Percentiles rank a stretch among this genome's conserved stretches.
Conservation (phyloP, 2,888 invertebrate species). For the Scaeva pyrastri region DNA sequence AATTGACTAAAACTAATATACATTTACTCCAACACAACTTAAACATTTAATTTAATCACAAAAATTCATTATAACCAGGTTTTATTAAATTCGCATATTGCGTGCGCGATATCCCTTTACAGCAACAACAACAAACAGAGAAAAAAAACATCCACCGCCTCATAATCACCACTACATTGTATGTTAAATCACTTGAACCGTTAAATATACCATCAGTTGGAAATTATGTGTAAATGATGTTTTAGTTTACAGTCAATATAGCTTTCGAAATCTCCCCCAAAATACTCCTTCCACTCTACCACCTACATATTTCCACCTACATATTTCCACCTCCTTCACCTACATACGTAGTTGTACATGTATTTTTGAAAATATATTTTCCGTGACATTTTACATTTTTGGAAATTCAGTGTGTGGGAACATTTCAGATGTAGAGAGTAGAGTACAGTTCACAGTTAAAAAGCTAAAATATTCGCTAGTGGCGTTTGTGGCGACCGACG, state of each 20-base stretch:
- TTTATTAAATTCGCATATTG: no score
- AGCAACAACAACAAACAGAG: not conserved
- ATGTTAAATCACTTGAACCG: slow-evolving; percentile 54
- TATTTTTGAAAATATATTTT: slow-evolving; percentile 21
- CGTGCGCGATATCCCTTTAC: no score
- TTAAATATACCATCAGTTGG: slow-evolving; percentile 50
- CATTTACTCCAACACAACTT: no score
- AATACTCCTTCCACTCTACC: no score
- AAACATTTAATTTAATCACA: no score
- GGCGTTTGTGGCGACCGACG: not conserved
- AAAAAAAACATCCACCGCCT: not conserved
- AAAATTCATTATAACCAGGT: no score
- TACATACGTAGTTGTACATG: no score
- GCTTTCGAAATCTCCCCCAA: not conserved
- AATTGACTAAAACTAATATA: no score
- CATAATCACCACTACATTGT: not conserved
- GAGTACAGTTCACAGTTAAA: not conserved
- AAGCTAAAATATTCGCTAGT: not conserved
- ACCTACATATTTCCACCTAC: no score
- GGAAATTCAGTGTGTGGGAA: not conserved
- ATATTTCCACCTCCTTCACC: no score
- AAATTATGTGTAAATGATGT: slow-evolving; percentile 68
- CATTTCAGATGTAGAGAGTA: not conserved
- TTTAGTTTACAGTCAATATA: slow-evolving; percentile 64
- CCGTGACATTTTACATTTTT: slow-evolving; percentile 41